These are phyloP conservation scores for Danaus chrysippus DNA, from an alignment of 2,888 invertebrate genomes.

Conservation along the genomic window DNA sequence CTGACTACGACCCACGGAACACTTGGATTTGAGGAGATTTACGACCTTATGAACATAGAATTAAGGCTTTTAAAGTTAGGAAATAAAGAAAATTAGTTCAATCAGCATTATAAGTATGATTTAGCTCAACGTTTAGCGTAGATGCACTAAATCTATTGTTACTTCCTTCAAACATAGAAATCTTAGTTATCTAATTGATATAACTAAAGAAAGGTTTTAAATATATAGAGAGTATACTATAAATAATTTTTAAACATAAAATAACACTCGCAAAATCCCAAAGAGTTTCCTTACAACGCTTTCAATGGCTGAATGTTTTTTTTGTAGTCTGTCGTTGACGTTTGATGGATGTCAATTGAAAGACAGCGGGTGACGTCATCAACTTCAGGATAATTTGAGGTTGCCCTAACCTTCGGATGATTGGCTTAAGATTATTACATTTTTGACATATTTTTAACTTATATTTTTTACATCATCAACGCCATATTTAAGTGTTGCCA, in stretches of 20 bases:
- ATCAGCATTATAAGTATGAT: too few species aligned
- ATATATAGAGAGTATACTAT: too few species aligned
- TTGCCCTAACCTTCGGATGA: not conserved
- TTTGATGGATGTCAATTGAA: conserved; percentile 57
- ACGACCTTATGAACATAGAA: too few species aligned
- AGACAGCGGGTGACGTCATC: conserved; percentile 38
- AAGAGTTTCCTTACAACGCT: conserved; percentile 41
- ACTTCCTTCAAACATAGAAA: too few species aligned
- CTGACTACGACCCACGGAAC: conserved; percentile 19
- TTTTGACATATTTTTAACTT: not conserved
- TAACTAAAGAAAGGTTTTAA: too few species aligned
- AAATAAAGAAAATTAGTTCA: too few species aligned
- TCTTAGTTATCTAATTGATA: too few species aligned
- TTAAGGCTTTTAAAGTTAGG: too few species aligned
- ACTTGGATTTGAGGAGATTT: too few species aligned
- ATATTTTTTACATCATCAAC: not conserved
- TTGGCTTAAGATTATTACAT: not conserved
- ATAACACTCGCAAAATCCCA: conserved; percentile 13
- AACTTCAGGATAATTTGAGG: conserved; percentile 50
- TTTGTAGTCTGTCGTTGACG: conserved; percentile 69
- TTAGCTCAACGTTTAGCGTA: too few species aligned
- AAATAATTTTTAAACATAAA: too few species aligned
- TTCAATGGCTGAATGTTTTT: conserved; percentile 55
- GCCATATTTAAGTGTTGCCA: conserved; percentile 33
- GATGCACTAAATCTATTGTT: too few species aligned